Evolutionary conservation across 2,113 vertebrate genomes (phyloP).

Genomic region (Gallinago jamesoni): DNA sequence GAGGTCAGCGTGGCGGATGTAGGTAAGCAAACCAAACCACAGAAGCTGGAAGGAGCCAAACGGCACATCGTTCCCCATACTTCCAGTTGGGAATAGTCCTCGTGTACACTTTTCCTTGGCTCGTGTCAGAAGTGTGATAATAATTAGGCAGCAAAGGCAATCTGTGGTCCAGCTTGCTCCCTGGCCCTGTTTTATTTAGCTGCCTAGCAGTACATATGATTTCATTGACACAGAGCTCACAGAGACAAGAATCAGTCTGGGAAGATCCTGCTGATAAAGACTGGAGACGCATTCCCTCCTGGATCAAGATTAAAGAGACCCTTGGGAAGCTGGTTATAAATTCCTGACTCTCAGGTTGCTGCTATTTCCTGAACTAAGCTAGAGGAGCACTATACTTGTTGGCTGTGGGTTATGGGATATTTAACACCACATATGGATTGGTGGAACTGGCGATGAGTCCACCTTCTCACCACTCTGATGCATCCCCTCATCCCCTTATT

Average conservation of each 20-base stretch:
- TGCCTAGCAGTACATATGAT: not conserved
- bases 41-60: not conserved
- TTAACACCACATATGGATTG: not conserved
- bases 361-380: slow-evolving; percentile 50
- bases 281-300: slow-evolving; percentile 41
- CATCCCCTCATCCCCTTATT: not conserved
- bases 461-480: not conserved
- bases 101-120: not conserved
- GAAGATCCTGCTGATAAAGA: slow-evolving; percentile 55
- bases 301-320: slow-evolving; percentile 61
- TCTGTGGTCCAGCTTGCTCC: slow-evolving; percentile 54
- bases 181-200: slow-evolving; percentile 17
- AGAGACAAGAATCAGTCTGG: slow-evolving; percentile 40
- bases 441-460: not conserved
- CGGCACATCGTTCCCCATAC: fast-evolving
- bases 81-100: not conserved
- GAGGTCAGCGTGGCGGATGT: not conserved
- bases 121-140: not conserved
- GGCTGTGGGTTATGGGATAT: not conserved
- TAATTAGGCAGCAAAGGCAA: slow-evolving; percentile 37
- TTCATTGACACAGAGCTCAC: slow-evolving; percentile 11
- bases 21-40: not conserved
- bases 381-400: not conserved
- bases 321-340: slow-evolving; percentile 52
- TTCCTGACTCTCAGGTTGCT: slow-evolving; percentile 49